Evolutionary conservation across 1,140 invertebrate genomes (phyloP).

Genomic region (Drosophila prosaltans): DNA sequence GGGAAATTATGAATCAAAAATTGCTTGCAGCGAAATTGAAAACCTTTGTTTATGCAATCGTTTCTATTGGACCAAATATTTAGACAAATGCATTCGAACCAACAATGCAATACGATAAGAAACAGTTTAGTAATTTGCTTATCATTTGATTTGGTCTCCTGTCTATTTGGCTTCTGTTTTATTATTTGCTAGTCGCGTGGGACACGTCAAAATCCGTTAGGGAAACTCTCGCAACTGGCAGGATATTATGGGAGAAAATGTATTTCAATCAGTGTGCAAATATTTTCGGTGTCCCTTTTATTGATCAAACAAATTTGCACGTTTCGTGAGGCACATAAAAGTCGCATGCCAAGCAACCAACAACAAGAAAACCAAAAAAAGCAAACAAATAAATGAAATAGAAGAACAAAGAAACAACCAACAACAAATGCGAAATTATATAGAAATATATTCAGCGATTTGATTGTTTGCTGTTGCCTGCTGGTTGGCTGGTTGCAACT

Average conservation of each 20-base stretch:
- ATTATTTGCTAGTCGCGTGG: slow-evolving; percentile 26
- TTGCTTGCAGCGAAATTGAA: slow-evolving; percentile 31
- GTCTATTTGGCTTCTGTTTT: slow-evolving; percentile 4
- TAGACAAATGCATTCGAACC: slow-evolving; percentile 39
- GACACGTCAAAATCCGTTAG: slow-evolving; percentile 53
- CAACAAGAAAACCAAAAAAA: background rate
- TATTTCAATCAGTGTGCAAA: slow-evolving; percentile 43
- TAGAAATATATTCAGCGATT: slow-evolving; percentile 55
- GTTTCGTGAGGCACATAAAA: slow-evolving; percentile 55
- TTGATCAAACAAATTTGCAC: slow-evolving; percentile 74
- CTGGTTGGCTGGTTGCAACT: slow-evolving; percentile 14
- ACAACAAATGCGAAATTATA: slow-evolving; percentile 36
- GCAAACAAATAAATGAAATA: background rate
- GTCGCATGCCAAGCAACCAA: slow-evolving; percentile 50
- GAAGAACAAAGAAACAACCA: background rate
- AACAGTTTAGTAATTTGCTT: slow-evolving; percentile 10
- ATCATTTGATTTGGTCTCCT: slow-evolving; percentile 15
- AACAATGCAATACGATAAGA: slow-evolving; percentile 13
- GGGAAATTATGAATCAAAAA: slow-evolving; percentile 33
- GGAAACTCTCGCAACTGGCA: slow-evolving; percentile 59
- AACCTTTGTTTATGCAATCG: slow-evolving; percentile 60
- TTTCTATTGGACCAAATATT: slow-evolving; percentile 39
- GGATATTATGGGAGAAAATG: slow-evolving; percentile 21
- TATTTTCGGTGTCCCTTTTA: slow-evolving; percentile 59
- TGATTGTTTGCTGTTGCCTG: slow-evolving; percentile 32